Evolutionary conservation across 2,888 invertebrate genomes (phyloP).

Genomic region (Drosophila setosimentum): DNA sequence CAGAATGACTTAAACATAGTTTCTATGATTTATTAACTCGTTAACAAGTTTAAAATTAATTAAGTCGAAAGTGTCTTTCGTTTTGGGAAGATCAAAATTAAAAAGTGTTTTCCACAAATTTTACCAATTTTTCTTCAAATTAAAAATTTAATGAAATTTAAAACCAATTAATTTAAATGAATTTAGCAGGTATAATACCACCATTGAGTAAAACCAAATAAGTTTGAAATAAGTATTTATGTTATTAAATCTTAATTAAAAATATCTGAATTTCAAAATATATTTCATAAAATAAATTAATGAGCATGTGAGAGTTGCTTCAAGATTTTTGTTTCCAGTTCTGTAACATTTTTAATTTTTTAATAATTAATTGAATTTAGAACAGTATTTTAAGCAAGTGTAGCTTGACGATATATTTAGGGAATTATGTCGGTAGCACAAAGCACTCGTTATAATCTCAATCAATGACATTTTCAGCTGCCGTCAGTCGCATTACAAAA

Average conservation of each 20-base stretch:
- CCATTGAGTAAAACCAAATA: not conserved
- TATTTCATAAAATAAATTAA: no score
- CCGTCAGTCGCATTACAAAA: slow-evolving; percentile 92
- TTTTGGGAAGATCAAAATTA: not conserved
- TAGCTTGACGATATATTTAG: not conserved
- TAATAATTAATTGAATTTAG: not conserved
- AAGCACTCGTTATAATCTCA: not conserved
- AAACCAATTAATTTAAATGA: not conserved
- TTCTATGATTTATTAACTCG: not conserved
- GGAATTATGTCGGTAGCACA: not conserved
- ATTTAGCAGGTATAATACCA: not conserved
- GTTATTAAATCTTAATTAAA: not conserved
- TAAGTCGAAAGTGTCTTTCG: not conserved
- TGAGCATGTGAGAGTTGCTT: not conserved
- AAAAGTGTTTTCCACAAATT: not conserved
- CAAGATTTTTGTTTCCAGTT: not conserved
- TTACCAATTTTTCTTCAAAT: not conserved
- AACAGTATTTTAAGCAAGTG: not conserved
- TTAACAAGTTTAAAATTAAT: not conserved
- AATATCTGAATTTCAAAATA: rapidly evolving
- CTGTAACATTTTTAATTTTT: not conserved
- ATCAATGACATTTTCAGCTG: slow-evolving; percentile 87
- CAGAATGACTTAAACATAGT: not conserved
- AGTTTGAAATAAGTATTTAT: not conserved
- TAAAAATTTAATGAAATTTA: no score